Evolutionary conservation across 1,140 invertebrate species (phyloP).

Genomic region (Sipha flava): DNA sequence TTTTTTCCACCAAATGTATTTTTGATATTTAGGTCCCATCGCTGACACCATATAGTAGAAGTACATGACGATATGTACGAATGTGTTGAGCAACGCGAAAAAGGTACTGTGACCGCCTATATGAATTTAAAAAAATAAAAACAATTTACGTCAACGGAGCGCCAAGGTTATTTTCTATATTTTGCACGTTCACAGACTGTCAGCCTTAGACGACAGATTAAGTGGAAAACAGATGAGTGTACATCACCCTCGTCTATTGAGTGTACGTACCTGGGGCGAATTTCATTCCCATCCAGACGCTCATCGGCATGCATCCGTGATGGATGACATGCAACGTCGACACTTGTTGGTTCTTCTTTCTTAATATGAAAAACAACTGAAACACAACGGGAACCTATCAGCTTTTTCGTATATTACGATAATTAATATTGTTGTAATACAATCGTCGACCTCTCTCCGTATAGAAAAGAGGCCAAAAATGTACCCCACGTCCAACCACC

Average conservation of each 20-base stretch:
- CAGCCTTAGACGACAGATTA: too few species aligned
- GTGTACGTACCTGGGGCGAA: constrained; percentile 69
- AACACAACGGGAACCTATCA: constrained; percentile 36
- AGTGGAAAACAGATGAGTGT: too few species aligned
- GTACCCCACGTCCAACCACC: neutral
- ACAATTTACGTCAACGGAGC: neutral
- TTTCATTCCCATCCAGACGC: constrained; percentile 92
- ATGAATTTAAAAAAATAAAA: constrained; percentile 30
- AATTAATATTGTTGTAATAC: neutral
- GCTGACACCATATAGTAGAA: constrained; percentile 88
- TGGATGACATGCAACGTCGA: constrained; percentile 91
- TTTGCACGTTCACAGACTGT: neutral
- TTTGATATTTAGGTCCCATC: constrained; percentile 79
- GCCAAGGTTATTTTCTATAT: neutral
- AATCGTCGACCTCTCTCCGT: neutral
- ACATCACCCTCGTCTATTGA: neutral
- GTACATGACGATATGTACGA: constrained; percentile 92
- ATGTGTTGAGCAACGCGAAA: constrained; percentile 81
- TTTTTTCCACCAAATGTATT: constrained; percentile 93
- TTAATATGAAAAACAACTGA: constrained; percentile 79
- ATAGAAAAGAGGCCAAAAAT: neutral
- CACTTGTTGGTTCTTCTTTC: constrained; percentile 87
- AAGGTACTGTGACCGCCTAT: constrained; percentile 85
- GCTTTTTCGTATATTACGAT: neutral
- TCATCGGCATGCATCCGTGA: constrained; percentile 91